Evolutionary conservation across 2,113 vertebrate genomes (phyloP).

Genomic region (Peromyscus californicus): DNA sequence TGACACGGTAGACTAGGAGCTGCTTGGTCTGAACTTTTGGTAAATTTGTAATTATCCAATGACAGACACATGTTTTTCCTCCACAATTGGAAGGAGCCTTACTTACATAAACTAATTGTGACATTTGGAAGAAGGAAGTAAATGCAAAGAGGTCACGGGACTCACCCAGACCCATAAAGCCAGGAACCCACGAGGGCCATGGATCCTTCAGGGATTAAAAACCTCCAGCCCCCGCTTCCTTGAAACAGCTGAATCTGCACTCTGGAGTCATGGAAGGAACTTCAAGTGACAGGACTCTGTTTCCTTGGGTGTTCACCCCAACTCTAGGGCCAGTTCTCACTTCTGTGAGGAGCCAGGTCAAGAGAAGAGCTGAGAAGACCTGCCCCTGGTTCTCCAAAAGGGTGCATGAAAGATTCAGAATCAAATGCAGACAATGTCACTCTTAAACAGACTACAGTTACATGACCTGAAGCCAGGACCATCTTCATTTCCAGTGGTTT

Average conservation of each 20-base stretch:
- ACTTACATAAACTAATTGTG: not conserved
- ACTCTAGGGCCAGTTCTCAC: not conserved
- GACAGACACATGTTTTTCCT: not conserved
- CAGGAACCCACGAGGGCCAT: not conserved
- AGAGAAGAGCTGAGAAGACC: not conserved
- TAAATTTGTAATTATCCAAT: not conserved
- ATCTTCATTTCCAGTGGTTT: too few species aligned
- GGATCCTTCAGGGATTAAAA: not conserved
- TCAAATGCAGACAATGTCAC: not conserved
- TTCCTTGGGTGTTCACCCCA: not conserved
- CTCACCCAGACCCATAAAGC: not conserved
- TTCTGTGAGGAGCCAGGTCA: not conserved
- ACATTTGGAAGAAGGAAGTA: slow-evolving; percentile 37
- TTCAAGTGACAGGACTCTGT: not conserved
- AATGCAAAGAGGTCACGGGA: not conserved
- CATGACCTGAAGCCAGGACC: not conserved
- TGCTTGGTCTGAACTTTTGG: not conserved
- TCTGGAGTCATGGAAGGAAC: not conserved
- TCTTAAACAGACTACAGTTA: too few species aligned
- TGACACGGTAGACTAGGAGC: not conserved
- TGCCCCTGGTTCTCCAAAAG: not conserved
- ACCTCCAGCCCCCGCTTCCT: not conserved
- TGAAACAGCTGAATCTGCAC: not conserved
- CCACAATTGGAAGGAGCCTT: not conserved
- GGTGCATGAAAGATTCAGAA: not conserved